Base-by-base conservation (phyloP, 2,113 vertebrate genomes). In the Elachura formosa region DNA sequence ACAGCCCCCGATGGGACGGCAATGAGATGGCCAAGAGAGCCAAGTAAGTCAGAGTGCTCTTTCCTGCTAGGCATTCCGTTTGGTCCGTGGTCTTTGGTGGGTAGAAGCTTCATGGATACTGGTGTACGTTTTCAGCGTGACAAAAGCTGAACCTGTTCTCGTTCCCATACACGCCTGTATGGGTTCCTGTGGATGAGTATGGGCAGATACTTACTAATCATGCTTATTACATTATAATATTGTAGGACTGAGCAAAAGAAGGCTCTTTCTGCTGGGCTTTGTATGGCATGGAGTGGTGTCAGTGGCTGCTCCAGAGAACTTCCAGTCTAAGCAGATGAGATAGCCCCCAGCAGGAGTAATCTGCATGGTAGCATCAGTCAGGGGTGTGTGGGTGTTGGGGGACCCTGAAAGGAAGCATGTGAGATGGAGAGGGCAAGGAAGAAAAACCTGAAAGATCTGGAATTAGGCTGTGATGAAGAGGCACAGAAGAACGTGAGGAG, bases 1-100 rank as follows among this genome's bases (percentile, higher is more conserved):
- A 99, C 96, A 99, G 99, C 97, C 99, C 99, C 7, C 98, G 99
- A 94, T 99, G 99, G 99, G 99, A 99, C 55, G 99, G 99, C 95
- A 99, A 99, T 59, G 99, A 99, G 97, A 99, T 99, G 99, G 99
- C 99, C 93, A 99, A 99, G 98, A 98, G 99, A 98, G 99, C 99
- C 91, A 99, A 99, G 99, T 99, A 98, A 99, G 99, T 97, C 46
- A 61, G 46, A 34, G 71, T 41, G 19, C 43, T 72, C 14, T 85
- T 93, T 74, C n/a, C 51, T 73, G 2, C 29, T 41, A 62, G 83
- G 34, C 40, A 41, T n/a, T 76, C 21, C 18, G 4, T 82, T 68
- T 89, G 36, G 62, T 71, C 51, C 31, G 1, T 5, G 1, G 14
- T 64, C 33, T 34, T 46, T 36, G 41, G 9, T 64, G 3, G 3